Base-by-base conservation (phyloP, 2,113 vertebrate species). In the Ptyas mucosa region DNA sequence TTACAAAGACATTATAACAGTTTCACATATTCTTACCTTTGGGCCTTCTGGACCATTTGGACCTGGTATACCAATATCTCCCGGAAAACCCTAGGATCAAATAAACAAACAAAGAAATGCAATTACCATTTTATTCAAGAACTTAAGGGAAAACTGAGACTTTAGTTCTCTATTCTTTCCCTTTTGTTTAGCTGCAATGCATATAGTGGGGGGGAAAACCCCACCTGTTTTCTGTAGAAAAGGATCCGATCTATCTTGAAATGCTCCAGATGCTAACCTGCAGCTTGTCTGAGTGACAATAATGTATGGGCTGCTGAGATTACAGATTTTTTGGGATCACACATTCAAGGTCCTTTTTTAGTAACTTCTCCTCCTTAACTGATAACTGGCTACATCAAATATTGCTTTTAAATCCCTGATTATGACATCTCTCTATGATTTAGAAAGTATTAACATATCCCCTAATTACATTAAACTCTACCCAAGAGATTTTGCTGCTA, bases 1-100 rank as follows among this genome's bases (percentile, higher is more conserved):
- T 58, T 89, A 85, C 34, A 29, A 23, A 58, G 5, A 51, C 15
- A 46, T 4, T 46, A 85, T 49, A 8, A 24, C 7, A 93, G 85
- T 92, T 95, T n/a, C 55, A 93, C 43, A 49, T 0, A 57, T 64
- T 85, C 95, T 96, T 98, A 99, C 99, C 99, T 99, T 99, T 95
- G 97, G 98, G 96, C 99, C 99, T 95, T 98, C 98, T 85, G 98
- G 98, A 92, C 99, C 99, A 43, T 99, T 99, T 21, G 98, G 98
- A 90, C 99, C 99, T 95, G 99, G 99, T 89, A 98, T 92, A 52
- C 99, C 99, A 96, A 99, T 99, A 96, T 99, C 99, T 94, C 99
- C 99, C 88, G 99, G 99, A 98, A 99, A 99, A 61, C 99, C 99
- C 99, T 99, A 95, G 85, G 92, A 89, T 1, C 88, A 58, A 94